Evolutionary conservation across 2,888 invertebrate genomes (phyloP).

Genomic region (Microplitis manilae): DNA sequence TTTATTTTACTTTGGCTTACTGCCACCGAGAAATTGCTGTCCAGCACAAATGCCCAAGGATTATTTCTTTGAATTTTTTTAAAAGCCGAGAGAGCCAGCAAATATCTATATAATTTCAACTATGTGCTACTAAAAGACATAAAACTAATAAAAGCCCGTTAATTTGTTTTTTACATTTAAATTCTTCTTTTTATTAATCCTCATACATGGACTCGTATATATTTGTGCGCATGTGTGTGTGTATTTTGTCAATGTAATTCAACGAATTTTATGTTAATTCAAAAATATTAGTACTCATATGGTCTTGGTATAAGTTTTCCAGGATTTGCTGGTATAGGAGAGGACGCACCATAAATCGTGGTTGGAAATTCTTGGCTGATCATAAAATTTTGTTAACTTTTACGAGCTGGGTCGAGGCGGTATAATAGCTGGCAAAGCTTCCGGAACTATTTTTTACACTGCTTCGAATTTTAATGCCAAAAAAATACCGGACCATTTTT

Average conservation of each 20-base stretch:
- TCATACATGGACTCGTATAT: too few species aligned
- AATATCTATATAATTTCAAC: not conserved
- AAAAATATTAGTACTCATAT: not conserved
- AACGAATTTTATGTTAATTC: not conserved
- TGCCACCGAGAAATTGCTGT: constrained; percentile 16
- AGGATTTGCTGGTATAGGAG: not conserved
- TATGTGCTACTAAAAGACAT: not conserved
- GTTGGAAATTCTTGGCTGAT: constrained; percentile 45
- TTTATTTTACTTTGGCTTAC: constrained; percentile 2
- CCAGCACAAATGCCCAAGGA: not conserved
- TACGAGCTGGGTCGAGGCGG: constrained; percentile 46
- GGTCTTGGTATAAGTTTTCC: not conserved
- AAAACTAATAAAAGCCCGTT: not conserved
- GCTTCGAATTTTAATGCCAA: constrained; percentile 39
- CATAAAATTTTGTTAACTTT: constrained; percentile 54
- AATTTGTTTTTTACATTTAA: not conserved
- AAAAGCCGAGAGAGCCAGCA: not conserved
- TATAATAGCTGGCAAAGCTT: constrained; percentile 51
- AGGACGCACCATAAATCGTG: constrained; percentile 46
- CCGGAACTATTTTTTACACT: constrained; percentile 46
- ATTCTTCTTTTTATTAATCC: not conserved
- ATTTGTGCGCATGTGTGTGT: not conserved
- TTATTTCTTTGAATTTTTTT: constrained; percentile 15
- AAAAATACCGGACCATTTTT: constrained; percentile 25
- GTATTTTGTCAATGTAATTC: not conserved